Conservation (phyloP, 2,113 vertebrate genomes). For the Xiphorhynchus elegans region DNA sequence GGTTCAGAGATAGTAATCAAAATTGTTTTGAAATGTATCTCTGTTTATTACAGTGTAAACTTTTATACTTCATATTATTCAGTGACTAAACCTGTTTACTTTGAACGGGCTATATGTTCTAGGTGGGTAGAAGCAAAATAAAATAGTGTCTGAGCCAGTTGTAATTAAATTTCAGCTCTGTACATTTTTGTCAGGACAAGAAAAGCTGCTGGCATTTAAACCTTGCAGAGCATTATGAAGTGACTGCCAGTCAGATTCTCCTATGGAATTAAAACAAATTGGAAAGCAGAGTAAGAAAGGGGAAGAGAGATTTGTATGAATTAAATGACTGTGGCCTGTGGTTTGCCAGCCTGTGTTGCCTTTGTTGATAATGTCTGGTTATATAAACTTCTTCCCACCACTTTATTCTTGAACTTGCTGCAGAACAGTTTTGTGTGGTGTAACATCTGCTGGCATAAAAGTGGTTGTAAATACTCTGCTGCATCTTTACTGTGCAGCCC, state of each 20-base stretch:
- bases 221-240: background rate
- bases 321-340: background rate
- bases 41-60: background rate
- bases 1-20: background rate
- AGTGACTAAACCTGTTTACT: conserved; percentile 29
- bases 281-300: background rate
- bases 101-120: background rate
- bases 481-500: background rate
- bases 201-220: conserved; percentile 20
- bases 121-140: conserved; percentile 11
- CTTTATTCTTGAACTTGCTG: conserved; percentile 27
- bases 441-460: conserved; percentile 18
- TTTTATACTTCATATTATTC: background rate
- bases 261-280: background rate
- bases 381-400: conserved; percentile 14
- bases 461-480: background rate
- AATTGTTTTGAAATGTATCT: conserved; percentile 6
- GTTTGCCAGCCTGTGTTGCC: background rate
- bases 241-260: background rate
- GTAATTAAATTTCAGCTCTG: conserved; percentile 29
- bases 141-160: background rate
- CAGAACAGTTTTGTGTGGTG: background rate
- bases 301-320: background rate
- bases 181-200: background rate
- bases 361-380: background rate